Conservation (phyloP, 1,140 invertebrate genomes). For the Proctacanthus coquilletti region DNA sequence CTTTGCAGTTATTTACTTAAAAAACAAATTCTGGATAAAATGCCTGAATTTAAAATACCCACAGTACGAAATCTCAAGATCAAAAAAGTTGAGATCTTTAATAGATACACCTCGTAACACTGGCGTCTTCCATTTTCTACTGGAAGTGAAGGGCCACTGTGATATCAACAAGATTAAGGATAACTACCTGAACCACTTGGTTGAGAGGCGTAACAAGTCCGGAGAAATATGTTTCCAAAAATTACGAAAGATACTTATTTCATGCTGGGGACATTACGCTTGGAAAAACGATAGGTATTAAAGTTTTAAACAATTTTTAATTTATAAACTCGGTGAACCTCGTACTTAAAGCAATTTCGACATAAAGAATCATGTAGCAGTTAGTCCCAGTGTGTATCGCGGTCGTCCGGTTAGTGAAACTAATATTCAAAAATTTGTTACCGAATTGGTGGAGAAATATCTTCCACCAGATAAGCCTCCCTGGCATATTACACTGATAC, state of each 20-base stretch:
- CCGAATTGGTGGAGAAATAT: constrained; percentile 60
- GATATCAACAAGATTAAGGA: constrained; percentile 32
- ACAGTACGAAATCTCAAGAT: constrained; percentile 42
- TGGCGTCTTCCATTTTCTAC: constrained; percentile 48
- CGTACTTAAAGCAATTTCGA: constrained; percentile 36
- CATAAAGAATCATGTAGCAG: constrained; percentile 52
- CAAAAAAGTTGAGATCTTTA: constrained; percentile 43
- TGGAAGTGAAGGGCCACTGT: constrained; percentile 40
- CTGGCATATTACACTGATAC: constrained; percentile 67
- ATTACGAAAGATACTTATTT: constrained; percentile 39
- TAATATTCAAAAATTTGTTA: constrained; percentile 67
- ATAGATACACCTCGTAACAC: constrained; percentile 52
- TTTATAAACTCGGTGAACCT: too few species aligned
- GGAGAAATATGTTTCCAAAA: constrained; percentile 43
- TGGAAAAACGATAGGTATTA: constrained; percentile 38
- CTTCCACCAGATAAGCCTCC: constrained; percentile 49
- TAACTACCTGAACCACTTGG: constrained; percentile 33
- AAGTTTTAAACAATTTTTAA: constrained; percentile 1
- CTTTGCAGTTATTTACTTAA: too few species aligned
- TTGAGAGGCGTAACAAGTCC: constrained; percentile 36
- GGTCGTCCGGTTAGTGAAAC: constrained; percentile 48
- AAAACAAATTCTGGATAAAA: too few species aligned
- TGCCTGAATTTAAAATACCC: constrained; percentile 38
- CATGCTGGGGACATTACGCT: constrained; percentile 50
- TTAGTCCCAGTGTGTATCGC: constrained; percentile 42